Conservation (phyloP, 2,888 invertebrate species). For the Chrysolina oricalcia region DNA sequence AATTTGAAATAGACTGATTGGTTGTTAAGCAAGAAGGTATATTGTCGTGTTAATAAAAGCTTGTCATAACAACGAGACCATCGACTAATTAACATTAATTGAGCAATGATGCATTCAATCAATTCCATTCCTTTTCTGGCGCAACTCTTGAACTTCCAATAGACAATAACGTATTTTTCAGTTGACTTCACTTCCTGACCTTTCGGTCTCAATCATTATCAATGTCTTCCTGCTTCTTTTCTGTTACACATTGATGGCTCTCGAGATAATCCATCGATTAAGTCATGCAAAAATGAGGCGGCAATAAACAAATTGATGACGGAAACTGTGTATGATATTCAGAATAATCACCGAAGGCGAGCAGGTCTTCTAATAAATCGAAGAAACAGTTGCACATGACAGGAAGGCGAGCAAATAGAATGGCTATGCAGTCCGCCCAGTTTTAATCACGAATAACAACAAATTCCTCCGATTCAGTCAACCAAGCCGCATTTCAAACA, state of each 20-base stretch:
- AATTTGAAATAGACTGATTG: too few relatives aligned
- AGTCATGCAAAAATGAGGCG: constrained; percentile 36
- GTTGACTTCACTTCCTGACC: constrained; percentile 5
- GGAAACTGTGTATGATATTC: constrained; percentile 59
- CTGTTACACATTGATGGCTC: constrained; percentile 16
- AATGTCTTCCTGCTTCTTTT: constrained; percentile 15
- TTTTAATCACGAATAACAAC: constrained; percentile 68
- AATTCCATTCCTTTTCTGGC: neutral
- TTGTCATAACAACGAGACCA: too few relatives aligned
- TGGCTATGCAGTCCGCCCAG: constrained; percentile 66
- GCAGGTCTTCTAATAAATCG: constrained; percentile 63
- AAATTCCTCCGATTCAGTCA: constrained; percentile 66
- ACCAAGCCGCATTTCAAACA: constrained; percentile 58
- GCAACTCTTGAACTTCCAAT: neutral
- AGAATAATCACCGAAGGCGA: constrained; percentile 56
- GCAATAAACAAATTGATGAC: constrained; percentile 54
- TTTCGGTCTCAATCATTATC: constrained; percentile 17
- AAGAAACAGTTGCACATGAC: constrained; percentile 66
- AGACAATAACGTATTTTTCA: neutral
- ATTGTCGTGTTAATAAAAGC: too few relatives aligned
- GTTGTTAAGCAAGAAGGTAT: too few relatives aligned
- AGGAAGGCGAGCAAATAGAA: constrained; percentile 65
- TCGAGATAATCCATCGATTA: constrained; percentile 37
- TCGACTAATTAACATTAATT: too few relatives aligned
- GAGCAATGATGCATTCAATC: too few relatives aligned